Base-by-base conservation (phyloP, 2,888 invertebrate species). In the Yponomeuta cagnagella region DNA sequence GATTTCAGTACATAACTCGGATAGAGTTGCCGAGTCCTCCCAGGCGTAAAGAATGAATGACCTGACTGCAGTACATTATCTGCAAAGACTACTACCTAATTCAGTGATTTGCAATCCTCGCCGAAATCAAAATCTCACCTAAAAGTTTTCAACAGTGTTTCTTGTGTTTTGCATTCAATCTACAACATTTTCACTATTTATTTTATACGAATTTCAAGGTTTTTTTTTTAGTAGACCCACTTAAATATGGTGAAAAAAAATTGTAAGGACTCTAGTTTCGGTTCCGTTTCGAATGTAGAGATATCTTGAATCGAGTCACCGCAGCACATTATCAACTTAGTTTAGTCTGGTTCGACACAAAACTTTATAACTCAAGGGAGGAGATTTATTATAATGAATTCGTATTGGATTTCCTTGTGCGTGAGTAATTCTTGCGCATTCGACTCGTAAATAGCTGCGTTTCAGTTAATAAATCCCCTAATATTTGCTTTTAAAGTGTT, bases 381-480 rank as follows among this genome's bases (percentile, higher is more conserved):
- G 76, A 84, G 85, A 90, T 89, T 89, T 90, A 90, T 89, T 82
- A 81, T 84, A 87, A 86, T 87, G 86, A 88, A 89, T 87, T 84
- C 81, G 83, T 82, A 84, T 78, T 81, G 83, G 83, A 86, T 86
- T 86, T 85, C 82, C 82, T 79, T 83, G 82, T 82, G 83, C 83
- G 85, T 84, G 84, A 86, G 82, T 82, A 79, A 81, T 80, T 80
- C 78, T 82, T 78, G 79, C 77, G 75, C 77, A 79, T 80, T 78
- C 77, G 75, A 80, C 81, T 86, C 85, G 85, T 87, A 87, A 87
- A 87, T 84, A 83, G 79, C 81, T 79, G 75, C 77, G 75, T 81
- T 82, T 77, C 76, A 73, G 79, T 81, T 82, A 80, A 84, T 85
- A 84, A 84, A 82, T 85, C 81, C 79, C 43, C 15, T 37, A 58